A percentile compares a stretch with the other conserved stretches of the same genome.
Evolutionary conservation across 2,113 vertebrate genomes (phyloP).

Genomic region (Dipodomys spectabilis): DNA sequence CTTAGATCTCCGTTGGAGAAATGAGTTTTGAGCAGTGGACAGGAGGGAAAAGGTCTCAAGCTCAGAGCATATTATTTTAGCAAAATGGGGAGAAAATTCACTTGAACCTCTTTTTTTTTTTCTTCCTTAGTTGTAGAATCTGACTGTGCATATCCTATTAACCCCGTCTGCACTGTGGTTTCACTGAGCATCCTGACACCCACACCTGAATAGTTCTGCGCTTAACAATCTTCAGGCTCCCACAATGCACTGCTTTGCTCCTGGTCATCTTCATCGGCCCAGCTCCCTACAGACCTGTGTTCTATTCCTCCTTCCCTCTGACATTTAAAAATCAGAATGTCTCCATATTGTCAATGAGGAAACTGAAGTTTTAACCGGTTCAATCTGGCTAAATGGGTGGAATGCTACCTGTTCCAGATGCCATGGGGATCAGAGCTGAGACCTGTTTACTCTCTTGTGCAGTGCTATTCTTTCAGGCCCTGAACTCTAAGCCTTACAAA

Average conservation of each 20-base stretch:
- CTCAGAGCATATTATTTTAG: slow-evolving; percentile 62
- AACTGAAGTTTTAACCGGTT: not conserved
- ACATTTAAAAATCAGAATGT: not conserved
- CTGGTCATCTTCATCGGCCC: rapidly evolving
- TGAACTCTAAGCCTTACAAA: not conserved
- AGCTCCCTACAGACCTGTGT: not conserved
- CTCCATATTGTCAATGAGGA: not conserved
- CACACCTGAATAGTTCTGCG: not conserved
- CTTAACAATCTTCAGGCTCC: not conserved
- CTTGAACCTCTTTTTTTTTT: not conserved
- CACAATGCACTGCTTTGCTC: rapidly evolving
- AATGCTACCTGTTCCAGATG: not conserved
- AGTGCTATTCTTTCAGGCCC: no score
- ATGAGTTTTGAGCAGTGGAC: slow-evolving; percentile 33
- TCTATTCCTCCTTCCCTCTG: not conserved
- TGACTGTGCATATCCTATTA: not conserved
- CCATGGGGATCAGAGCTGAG: not conserved
- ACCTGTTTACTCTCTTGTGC: rapidly evolving
- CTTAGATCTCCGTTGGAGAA: slow-evolving; percentile 67
- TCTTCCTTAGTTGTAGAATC: not conserved
- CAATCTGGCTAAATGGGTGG: not conserved
- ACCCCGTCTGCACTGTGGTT: not conserved
- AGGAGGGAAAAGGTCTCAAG: slow-evolving; percentile 46
- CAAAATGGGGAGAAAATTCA: slow-evolving; percentile 46
- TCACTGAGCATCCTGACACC: not conserved